A percentile compares a stretch with the other conserved stretches of the same genome.
Conservation (phyloP, 2,113 vertebrate genomes). For the Meleagris gallopavo region DNA sequence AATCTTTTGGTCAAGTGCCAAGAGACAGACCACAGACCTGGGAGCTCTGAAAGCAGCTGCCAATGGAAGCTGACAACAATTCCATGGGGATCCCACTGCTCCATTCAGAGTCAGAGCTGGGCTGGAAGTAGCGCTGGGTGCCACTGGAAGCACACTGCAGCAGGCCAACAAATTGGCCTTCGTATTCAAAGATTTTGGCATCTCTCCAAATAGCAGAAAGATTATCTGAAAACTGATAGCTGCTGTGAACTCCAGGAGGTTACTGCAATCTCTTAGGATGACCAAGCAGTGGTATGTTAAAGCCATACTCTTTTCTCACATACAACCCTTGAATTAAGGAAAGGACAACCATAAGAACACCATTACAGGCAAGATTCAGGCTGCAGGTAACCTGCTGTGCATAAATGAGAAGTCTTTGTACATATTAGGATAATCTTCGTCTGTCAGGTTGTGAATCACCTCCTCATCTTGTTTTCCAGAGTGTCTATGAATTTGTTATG, state of each 20-base stretch:
- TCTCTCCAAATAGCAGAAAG: background rate
- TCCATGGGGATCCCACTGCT: background rate
- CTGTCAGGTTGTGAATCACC: background rate
- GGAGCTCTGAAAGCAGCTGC: background rate
- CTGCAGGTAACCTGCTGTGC: background rate
- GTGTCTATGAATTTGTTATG: background rate
- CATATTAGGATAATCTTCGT: background rate
- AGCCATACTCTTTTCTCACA: background rate
- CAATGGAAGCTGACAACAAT: background rate
- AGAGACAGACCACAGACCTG: background rate
- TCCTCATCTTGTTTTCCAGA: background rate
- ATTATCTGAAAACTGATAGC: background rate
- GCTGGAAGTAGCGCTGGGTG: background rate
- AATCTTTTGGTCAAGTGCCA: background rate
- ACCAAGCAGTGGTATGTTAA: background rate
- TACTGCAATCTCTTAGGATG: background rate
- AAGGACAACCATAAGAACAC: background rate
- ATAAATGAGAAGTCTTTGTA: background rate
- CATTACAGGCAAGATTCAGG: background rate
- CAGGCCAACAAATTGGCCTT: background rate
- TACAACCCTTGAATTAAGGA: background rate
- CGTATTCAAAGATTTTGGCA: background rate
- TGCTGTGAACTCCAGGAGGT: background rate
- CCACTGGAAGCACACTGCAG: fast-evolving
- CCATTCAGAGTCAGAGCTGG: background rate